A percentile compares a stretch with the other conserved stretches of the same genome.
Conservation (phyloP, 2,888 invertebrate species). For the Hoplodrina blanda region DNA sequence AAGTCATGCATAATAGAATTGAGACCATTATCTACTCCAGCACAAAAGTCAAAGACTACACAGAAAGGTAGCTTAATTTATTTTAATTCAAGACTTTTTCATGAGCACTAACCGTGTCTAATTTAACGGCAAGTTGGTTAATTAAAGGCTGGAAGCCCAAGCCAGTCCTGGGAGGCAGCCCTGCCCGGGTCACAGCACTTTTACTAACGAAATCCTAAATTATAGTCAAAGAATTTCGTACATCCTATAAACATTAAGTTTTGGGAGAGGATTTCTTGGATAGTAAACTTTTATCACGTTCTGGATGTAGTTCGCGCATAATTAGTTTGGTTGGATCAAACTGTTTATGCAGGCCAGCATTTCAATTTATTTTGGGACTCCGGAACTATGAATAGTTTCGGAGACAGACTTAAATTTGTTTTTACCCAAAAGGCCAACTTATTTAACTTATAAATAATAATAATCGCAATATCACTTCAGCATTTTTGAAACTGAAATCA, state of each 20-base stretch:
- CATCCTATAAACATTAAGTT: constrained; percentile 3
- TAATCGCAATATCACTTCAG: too few relatives aligned
- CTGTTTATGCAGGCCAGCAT: not conserved
- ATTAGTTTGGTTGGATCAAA: not conserved
- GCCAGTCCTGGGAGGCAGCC: not conserved
- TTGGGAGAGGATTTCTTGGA: constrained; percentile 3
- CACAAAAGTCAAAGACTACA: not conserved
- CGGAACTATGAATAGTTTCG: not conserved
- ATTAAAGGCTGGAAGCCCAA: constrained; percentile 21
- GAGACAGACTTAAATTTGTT: too few relatives aligned
- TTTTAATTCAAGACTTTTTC: constrained; percentile 8
- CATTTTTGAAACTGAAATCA: too few relatives aligned
- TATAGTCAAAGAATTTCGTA: constrained; percentile 2
- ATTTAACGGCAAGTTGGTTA: constrained; percentile 10
- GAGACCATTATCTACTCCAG: too few relatives aligned
- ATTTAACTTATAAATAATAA: too few relatives aligned
- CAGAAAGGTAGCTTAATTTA: not conserved
- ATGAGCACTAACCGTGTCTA: constrained; percentile 19
- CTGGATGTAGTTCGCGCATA: constrained; percentile 9
- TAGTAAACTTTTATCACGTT: constrained; percentile 13
- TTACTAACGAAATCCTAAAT: not conserved
- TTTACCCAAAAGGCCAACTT: too few relatives aligned
- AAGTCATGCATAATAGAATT: too few relatives aligned
- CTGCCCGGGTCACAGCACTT: not conserved
- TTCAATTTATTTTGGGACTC: not conserved